A percentile compares a stretch with the other conserved stretches of the same genome.
Conservation (phyloP, 2,888 invertebrate genomes). For the Acrobasis consociella region DNA sequence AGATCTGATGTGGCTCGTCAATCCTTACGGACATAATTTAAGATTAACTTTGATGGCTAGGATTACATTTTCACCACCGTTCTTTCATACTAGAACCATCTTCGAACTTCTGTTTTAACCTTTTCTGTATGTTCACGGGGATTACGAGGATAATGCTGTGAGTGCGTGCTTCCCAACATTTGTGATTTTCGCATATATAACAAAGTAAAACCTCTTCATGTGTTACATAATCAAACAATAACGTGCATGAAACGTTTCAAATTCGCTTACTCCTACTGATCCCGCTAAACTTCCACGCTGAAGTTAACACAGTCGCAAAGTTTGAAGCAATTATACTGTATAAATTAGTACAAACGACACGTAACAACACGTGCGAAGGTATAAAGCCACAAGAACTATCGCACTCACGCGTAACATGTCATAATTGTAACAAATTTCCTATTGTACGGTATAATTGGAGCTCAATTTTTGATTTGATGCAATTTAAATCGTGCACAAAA, state of each 20-base stretch:
- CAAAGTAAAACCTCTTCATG: neutral
- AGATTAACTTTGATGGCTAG: no score
- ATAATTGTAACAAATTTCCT: slow-evolving; percentile 74
- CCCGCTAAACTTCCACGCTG: slow-evolving; percentile 20
- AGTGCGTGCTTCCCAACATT: neutral
- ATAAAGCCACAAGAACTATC: slow-evolving; percentile 18
- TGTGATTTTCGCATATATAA: neutral
- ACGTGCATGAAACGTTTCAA: slow-evolving; percentile 9
- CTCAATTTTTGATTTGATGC: no score
- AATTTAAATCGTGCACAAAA: no score
- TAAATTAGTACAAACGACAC: slow-evolving; percentile 16
- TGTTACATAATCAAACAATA: slow-evolving; percentile 6
- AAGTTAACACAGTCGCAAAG: slow-evolving; percentile 16
- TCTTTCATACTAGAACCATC: no score
- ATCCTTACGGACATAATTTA: no score
- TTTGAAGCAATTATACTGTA: slow-evolving; percentile 16
- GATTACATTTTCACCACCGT: no score
- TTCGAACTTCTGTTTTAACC: no score
- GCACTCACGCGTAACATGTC: slow-evolving; percentile 47
- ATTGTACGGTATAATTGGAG: slow-evolving; percentile 39
- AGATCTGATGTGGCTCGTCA: no score
- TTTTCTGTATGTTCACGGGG: no score
- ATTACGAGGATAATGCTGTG: slow-evolving; percentile 25
- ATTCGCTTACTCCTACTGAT: slow-evolving; percentile 17
- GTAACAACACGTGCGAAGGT: slow-evolving; percentile 9